phyloP scores from a whole-genome alignment of 2,113 vertebrate species.

The Xenopus tropicalis region UCB_Xtro_10.0 CM004444.2:88107001-88107500 shows the following conservation, averaged over 20 bases:
- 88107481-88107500: conserved; percentile 80
- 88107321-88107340: conserved; percentile 60
- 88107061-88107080: too few relatives aligned
- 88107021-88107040: too few relatives aligned
- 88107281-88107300: conserved; percentile 86
- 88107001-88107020: too few relatives aligned
- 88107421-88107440: conserved; percentile 83
- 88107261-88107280: conserved; percentile 90
- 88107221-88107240: conserved; percentile 94
- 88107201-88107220: conserved; percentile 94
- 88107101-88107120: background rate
- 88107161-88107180: conserved; percentile 88
- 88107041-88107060: too few relatives aligned
- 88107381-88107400: conserved; percentile 47
- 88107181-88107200: conserved; percentile 82
- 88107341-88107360: fast-evolving
- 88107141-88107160: conserved; percentile 83
- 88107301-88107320: conserved; percentile 83
- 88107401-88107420: conserved; percentile 84
- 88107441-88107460: conserved; percentile 80
- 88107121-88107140: conserved; percentile 87
- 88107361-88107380: background rate
- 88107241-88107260: conserved; percentile 87
- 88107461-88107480: conserved; percentile 63
- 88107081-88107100: background rate